Conservation (phyloP, 2,113 vertebrate genomes). For the Ceyx cyanopectus region DNA sequence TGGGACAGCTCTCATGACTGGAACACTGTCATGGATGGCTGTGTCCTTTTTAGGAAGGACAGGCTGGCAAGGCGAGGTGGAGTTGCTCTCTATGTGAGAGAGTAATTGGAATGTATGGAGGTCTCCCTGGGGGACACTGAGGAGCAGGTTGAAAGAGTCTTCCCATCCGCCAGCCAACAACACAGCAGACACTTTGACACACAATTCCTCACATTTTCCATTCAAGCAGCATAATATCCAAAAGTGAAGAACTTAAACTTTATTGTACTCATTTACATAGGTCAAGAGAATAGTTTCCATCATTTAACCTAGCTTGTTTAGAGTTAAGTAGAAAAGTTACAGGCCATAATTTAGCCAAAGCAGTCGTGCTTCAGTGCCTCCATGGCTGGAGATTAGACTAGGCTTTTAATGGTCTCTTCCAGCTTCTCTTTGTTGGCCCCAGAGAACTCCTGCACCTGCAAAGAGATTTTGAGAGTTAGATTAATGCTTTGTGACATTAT, state of each 20-base stretch:
- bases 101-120: no score
- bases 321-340: conserved; percentile 72
- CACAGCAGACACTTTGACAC: background rate
- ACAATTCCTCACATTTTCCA: background rate
- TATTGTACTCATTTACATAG: conserved; percentile 73
- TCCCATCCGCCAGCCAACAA: background rate
- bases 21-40: no score
- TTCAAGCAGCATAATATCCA: background rate
- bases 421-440: conserved; percentile 83
- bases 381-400: conserved; percentile 50
- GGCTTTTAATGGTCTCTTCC: conserved; percentile 78
- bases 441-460: conserved; percentile 81
- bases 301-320: conserved; percentile 50
- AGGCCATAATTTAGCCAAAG: conserved; percentile 57
- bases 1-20: no score
- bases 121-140: no score
- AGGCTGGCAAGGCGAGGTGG: no score
- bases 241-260: conserved; percentile 63
- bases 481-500: background rate
- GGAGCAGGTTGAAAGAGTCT: background rate
- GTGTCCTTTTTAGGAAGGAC: no score
- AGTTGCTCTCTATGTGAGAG: no score
- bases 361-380: conserved; percentile 18
- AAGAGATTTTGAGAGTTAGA: conserved; percentile 26
- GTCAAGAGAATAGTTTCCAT: conserved; percentile 17